Evolutionary conservation across 2,797 vertebrate species (phyloP), one percentile per base, ranked within the genome.

Genomic region (Zalophus californianus): DNA sequence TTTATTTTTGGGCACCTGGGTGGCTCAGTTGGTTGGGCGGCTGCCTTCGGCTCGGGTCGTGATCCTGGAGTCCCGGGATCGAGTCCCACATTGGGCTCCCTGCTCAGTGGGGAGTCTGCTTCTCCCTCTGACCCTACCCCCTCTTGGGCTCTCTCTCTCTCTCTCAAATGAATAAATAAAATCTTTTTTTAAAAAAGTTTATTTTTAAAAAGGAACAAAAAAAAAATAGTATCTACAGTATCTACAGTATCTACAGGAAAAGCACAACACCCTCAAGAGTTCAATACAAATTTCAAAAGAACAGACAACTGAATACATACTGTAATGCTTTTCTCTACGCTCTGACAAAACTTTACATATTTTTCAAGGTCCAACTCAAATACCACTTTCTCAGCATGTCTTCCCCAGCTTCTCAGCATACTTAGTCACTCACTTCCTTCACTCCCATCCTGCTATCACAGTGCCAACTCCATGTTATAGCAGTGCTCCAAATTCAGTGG

Each of bases 271-370:
- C 7, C 72, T 90, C 77, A 70, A 77, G 72, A 72, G 64, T 94
- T 66, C 52, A 82, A 62, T 56, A 86, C 29, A 80, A 90, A 91
- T 75, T 82, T 73, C 27, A 91, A 90, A 93, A 56, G n/a, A 60
- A 78, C 15, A 80, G 11, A 32, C 27, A 72, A 52, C 21, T 73
- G 60, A 77, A 32, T 50, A 48, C 82, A 84, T 13, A 48, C n/a
- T 41, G 23, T 64, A 87, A 88, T 70, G 23, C 14, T 41, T 87
- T 92, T 90, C 15, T 58, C 62, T 94, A 23, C 25, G 80, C 58
- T 79, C 54, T 85, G 60, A 86, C 5, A 60, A 86, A 70, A 77
- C n/a, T 77, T 44, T 25, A 54, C 21, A 41, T 18, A 70, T 60
- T 48, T 35, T 78, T 93, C 62, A 56, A 88, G 25, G 58, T 80